Conservation (phyloP, 1,140 invertebrate species). For the Drosophila ambigua region DNA sequence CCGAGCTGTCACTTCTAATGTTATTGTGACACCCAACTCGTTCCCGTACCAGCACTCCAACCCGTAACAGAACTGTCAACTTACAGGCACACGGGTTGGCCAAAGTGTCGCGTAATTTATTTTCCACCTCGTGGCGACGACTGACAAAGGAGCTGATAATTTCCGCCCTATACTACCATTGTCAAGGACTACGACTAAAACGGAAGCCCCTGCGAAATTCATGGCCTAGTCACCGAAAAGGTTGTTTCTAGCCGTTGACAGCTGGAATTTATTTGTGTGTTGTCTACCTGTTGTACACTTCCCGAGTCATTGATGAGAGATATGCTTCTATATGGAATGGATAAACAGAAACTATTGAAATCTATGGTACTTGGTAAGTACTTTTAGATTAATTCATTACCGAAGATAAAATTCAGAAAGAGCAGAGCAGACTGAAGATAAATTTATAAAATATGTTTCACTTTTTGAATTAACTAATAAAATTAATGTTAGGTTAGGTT, state of each 20-base stretch:
- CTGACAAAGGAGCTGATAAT: slow-evolving; percentile 63
- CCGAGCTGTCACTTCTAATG: slow-evolving; percentile 32
- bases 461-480: too few relatives aligned
- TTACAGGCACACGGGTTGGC: slow-evolving; percentile 41
- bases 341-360: too few relatives aligned
- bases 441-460: too few relatives aligned
- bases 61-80: slow-evolving; percentile 50
- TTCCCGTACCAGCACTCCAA: slow-evolving; percentile 4
- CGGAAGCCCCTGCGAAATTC: too few relatives aligned
- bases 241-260: slow-evolving; percentile 54
- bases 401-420: too few relatives aligned
- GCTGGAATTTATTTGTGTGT: not conserved
- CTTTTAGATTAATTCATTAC: too few relatives aligned
- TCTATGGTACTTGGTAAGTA: not conserved
- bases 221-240: too few relatives aligned
- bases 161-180: slow-evolving; percentile 11
- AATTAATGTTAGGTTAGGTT: too few relatives aligned
- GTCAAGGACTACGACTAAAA: too few relatives aligned
- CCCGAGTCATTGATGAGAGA: slow-evolving; percentile 31
- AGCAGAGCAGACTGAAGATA: too few relatives aligned
- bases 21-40: not conserved
- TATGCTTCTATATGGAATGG: not conserved
- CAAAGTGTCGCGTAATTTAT: slow-evolving; percentile 61
- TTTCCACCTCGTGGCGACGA: slow-evolving; percentile 52
- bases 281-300: slow-evolving; percentile 17